Percentiles rank a stretch among this genome's conserved stretches.
Conservation (phyloP, 2,797 vertebrate species). For the Neosalanx taihuensis region DNA sequence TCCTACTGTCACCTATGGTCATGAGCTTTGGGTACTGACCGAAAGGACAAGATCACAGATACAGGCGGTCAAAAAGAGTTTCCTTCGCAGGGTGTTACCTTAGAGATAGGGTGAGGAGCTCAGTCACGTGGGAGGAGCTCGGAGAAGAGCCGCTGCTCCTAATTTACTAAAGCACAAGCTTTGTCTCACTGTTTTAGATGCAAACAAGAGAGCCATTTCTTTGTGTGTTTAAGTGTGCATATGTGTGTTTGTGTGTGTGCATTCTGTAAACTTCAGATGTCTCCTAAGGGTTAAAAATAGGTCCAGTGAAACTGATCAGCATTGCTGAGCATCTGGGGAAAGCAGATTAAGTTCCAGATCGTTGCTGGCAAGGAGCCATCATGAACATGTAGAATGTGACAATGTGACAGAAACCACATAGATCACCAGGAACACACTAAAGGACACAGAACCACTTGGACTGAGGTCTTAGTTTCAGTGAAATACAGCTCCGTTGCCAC, state of each 20-base stretch:
- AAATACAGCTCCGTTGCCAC: constrained; percentile 41
- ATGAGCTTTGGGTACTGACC: too few species aligned
- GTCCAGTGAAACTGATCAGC: constrained; percentile 48
- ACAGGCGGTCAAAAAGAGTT: too few species aligned
- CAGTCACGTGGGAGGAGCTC: too few species aligned
- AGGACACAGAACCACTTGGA: too few species aligned
- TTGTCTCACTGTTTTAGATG: not conserved
- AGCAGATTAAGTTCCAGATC: constrained; percentile 49
- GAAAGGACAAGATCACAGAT: too few species aligned
- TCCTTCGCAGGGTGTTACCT: too few species aligned
- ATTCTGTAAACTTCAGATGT: constrained; percentile 24
- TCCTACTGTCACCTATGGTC: too few species aligned
- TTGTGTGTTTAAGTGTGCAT: too few species aligned
- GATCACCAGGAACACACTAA: not conserved
- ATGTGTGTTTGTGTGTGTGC: not conserved
- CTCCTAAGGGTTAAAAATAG: constrained; percentile 61
- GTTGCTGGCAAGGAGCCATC: constrained; percentile 33
- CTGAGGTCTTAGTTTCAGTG: not conserved
- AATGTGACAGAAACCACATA: constrained; percentile 4
- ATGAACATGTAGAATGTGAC: constrained; percentile 12
- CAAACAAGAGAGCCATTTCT: not conserved
- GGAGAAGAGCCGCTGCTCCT: too few species aligned
- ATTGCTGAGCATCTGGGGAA: constrained; percentile 49
- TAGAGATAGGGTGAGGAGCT: too few species aligned
- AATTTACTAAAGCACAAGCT: not conserved